Evolutionary conservation across 2,113 vertebrate species (phyloP).

Genomic region (Hydrolagus affinis): DNA sequence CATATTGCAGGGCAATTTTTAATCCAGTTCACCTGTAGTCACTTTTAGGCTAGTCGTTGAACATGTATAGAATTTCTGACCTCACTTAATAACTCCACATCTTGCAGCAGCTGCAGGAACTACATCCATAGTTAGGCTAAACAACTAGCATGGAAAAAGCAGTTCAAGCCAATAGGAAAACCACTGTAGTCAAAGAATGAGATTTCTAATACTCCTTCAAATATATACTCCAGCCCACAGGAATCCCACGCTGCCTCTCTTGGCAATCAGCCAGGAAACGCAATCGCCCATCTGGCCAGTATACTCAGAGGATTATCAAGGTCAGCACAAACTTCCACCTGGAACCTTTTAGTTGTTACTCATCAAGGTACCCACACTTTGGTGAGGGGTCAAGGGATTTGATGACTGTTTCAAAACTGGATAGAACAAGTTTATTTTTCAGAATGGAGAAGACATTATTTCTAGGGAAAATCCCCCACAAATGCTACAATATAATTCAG

Average conservation of each 20-base stretch:
- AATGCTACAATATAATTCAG: too few species aligned
- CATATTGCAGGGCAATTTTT: background rate
- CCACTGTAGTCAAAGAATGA: background rate
- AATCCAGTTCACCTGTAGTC: constrained; percentile 38
- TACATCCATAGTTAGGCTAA: constrained; percentile 10
- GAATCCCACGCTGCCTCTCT: background rate
- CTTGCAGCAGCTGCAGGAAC: constrained; percentile 7
- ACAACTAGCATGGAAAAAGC: background rate
- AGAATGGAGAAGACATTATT: too few species aligned
- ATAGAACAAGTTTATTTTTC: too few species aligned
- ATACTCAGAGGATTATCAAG: background rate
- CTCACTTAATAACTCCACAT: constrained; percentile 39
- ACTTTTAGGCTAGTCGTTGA: constrained; percentile 37
- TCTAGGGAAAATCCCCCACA: too few species aligned
- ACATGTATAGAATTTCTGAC: constrained; percentile 37
- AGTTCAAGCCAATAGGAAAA: background rate
- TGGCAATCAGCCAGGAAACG: background rate
- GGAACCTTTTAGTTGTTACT: background rate
- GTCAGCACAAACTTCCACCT: background rate
- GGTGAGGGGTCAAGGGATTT: background rate
- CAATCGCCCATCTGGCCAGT: too few species aligned
- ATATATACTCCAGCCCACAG: background rate
- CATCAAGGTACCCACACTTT: background rate
- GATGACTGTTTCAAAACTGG: too few species aligned
- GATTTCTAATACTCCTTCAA: constrained; percentile 10